phyloP scores from a whole-genome alignment of 2,113 vertebrate species.

The Malurus elegans region DNA sequence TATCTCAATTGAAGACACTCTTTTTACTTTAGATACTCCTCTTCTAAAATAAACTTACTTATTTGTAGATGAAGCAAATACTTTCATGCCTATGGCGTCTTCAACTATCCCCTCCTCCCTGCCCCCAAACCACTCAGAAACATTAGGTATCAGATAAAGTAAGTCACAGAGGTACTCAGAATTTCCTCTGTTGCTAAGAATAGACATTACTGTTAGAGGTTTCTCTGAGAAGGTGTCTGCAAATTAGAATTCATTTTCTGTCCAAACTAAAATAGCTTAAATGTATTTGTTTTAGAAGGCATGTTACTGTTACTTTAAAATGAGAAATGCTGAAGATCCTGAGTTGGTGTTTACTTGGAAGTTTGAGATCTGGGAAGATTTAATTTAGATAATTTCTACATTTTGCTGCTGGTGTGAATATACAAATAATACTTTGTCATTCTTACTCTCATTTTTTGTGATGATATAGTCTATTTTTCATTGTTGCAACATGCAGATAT shows the following conservation, averaged over 20 bases:
- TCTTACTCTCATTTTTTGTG: not conserved
- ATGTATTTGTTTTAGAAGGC: not conserved
- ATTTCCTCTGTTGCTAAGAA: slow-evolving; percentile 29
- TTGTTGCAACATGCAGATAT: not conserved
- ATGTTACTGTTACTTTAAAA: not conserved
- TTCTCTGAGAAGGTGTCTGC: not conserved
- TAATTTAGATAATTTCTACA: not conserved
- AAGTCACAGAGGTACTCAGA: not conserved
- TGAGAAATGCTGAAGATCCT: not conserved
- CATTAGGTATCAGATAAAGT: not conserved
- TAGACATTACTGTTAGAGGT: not conserved
- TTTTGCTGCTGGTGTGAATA: not conserved
- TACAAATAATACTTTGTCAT: not conserved
- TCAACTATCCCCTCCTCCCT: not conserved
- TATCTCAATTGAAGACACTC: not conserved
- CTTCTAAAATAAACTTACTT: not conserved
- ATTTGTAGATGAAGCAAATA: not conserved
- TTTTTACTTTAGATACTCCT: not conserved
- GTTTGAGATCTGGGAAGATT: not conserved
- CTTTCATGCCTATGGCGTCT: not conserved
- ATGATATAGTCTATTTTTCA: not conserved
- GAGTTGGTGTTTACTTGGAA: not conserved
- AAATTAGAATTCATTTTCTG: not conserved
- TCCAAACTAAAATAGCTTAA: not conserved
- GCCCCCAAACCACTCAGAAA: not conserved